These are phyloP conservation scores for Ailuropoda melanoleuca DNA, from an alignment of 2,113 vertebrate species.

Conservation along the genomic window DNA sequence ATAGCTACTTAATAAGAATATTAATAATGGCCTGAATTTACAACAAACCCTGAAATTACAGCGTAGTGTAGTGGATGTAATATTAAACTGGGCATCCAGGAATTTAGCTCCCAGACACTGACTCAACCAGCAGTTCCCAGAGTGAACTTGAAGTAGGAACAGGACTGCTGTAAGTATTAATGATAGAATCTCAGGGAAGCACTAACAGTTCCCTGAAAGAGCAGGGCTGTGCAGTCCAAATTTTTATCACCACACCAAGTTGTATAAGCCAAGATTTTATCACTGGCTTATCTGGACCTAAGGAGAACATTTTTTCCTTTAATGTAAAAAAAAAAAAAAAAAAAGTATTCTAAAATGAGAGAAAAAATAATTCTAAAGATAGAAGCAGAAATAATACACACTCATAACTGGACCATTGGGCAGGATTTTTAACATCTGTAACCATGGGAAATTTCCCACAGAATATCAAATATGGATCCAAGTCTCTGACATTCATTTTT, in stretches of 20 bases:
- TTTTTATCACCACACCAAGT: conserved; percentile 10
- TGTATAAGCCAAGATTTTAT: conserved; percentile 17
- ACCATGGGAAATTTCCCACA: conserved; percentile 70
- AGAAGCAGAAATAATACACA: conserved; percentile 49
- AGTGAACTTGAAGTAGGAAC: not conserved
- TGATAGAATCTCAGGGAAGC: conserved; percentile 5
- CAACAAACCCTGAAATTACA: not conserved
- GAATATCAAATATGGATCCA: conserved; percentile 78
- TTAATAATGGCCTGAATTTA: conserved; percentile 41
- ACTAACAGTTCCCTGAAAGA: not conserved
- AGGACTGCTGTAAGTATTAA: not conserved
- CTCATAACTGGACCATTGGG: conserved; percentile 52
- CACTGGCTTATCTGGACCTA: not conserved
- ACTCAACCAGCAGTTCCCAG: not conserved
- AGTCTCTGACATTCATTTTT: conserved; percentile 76
- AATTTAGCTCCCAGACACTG: not conserved
- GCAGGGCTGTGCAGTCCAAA: not conserved
- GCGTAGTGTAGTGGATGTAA: not conserved
- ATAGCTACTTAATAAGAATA: not conserved
- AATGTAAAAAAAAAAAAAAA: conserved; percentile 47
- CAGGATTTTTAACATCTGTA: conserved; percentile 75
- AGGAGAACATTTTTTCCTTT: conserved; percentile 39
- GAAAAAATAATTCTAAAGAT: conserved; percentile 50
- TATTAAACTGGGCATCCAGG: not conserved
- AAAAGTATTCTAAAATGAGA: conserved; percentile 49